These are phyloP conservation scores for Notamacropus eugenii DNA, from an alignment of 2,797 vertebrate species.

Conservation along the genomic window DNA sequence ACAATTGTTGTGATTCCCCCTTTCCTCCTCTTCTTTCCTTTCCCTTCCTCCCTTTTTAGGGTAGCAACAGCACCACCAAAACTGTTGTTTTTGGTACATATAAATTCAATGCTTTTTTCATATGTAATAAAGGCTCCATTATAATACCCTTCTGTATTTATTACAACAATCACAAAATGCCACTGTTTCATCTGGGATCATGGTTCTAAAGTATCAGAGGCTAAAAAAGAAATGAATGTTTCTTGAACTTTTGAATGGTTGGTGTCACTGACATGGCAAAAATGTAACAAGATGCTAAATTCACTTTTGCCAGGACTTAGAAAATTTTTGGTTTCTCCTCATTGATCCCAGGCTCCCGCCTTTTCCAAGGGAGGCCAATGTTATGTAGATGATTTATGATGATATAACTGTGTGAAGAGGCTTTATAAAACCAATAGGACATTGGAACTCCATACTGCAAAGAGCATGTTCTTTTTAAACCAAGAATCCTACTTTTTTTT, in stretches of 20 bases:
- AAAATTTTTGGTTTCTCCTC: background rate
- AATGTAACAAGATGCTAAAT: background rate
- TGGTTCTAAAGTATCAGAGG: background rate
- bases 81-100: background rate
- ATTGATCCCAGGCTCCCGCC: background rate
- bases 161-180: background rate
- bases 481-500: background rate
- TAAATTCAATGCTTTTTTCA: background rate
- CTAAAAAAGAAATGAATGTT: background rate
- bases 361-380: background rate
- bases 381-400: background rate
- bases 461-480: background rate
- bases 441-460: background rate
- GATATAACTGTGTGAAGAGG: background rate
- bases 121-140: background rate
- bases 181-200: background rate
- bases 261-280: background rate
- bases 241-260: background rate
- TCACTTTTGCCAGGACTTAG: background rate
- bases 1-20: background rate
- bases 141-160: background rate
- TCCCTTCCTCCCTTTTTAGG: background rate
- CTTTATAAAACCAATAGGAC: background rate
- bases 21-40: background rate
- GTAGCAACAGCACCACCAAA: background rate